Evolutionary conservation across 2,797 vertebrate species (phyloP), one percentile per base, ranked within the genome.

Genomic region (Dermochelys coriacea): DNA sequence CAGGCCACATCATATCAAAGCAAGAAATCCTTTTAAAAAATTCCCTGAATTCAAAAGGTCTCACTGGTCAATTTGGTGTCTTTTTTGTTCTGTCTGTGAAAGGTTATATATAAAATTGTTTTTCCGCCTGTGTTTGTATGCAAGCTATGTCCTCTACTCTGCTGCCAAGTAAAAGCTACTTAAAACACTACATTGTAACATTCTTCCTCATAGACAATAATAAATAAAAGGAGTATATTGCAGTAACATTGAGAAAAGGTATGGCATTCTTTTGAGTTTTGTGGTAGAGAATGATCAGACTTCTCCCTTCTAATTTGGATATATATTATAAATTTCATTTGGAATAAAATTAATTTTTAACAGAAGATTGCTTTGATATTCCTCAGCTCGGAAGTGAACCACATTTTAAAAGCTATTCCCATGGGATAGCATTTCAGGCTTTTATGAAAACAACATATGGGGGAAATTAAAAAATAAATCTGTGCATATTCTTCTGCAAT

Each of bases 101-200:
- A 97, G 93, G 90, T 97, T 97, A 94, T 97, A 97, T 98, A 96
- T 98, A 98, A 98, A 96, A 96, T 98, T 97, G 96, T 93, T 98
- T 98, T 98, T 95, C 98, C 98, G 98, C 97, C 93, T 97, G 97
- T 98, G 93, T 98, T 98, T 97, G 98, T 98, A 98, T 97, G 97
- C 98, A 97, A 98, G 98, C 98, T 98, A 96, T 97, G 96, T 97
- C 97, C 98, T 97, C 98, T 99, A 97, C 98, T 98, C 97, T 98
- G 98, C 98, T 99, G 98, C 98, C 98, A 98, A 98, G 98, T 98
- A 98, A 99, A 98, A 98, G 97, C 98, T 98, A 97, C 97, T 98
- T 98, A 98, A 97, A 98, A 98, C 98, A 99, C 99, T 99, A 99
- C 98, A 96, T 98, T 99, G 98, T 99, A 98, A 98, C 98, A 98